Evolutionary conservation across 2,797 vertebrate species (phyloP), one percentile per base, ranked within the genome.

Genomic region (Acipenser oxyrinchus): DNA sequence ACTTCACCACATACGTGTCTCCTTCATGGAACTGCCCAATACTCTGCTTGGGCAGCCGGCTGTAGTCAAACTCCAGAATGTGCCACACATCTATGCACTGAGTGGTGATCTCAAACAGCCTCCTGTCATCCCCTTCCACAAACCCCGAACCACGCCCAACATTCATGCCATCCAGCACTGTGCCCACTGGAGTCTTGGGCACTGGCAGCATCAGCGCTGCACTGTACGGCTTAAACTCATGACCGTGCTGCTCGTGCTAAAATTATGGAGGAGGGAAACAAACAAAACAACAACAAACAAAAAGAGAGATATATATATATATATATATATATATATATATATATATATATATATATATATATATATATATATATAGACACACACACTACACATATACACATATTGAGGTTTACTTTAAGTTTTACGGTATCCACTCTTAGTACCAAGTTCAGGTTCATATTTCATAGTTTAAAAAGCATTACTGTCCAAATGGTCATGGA

Each of bases 11-110:
- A 0, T 99, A 99, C 3, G 96, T 92, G 7, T 99, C 97, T 1
- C 97, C 96, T 75, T 99, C 97, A 0, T 99, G 96, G 81, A 99
- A 98, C 85, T 99, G 97, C 12, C 97, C 96, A 6, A 98, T 95
- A 84, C 96, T 99, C 87, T 95, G 95, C 13, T 93, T 93, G 3
- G 97, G 97, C 49, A 99, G 88, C 23, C 97, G 86, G 75, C 97
- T 99, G 71, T 99, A 99, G 84, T 99, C 96, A 0, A 98, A 99
- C 80, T 99, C 96, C 71, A 99, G 83, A 77, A 99, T 97, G 75
- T 99, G 96, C 97, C 97, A 99, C 60, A 97, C 95, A 3, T 97
- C 95, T 73, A 96, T 96, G 0, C 91, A 88, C 3, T 87, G 80
- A 0, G 90, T 95, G 78, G 84, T 80, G 59, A 99, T 90, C 87